Conservation (phyloP, 1,140 invertebrate species). For the Ruditapes philippinarum region DNA sequence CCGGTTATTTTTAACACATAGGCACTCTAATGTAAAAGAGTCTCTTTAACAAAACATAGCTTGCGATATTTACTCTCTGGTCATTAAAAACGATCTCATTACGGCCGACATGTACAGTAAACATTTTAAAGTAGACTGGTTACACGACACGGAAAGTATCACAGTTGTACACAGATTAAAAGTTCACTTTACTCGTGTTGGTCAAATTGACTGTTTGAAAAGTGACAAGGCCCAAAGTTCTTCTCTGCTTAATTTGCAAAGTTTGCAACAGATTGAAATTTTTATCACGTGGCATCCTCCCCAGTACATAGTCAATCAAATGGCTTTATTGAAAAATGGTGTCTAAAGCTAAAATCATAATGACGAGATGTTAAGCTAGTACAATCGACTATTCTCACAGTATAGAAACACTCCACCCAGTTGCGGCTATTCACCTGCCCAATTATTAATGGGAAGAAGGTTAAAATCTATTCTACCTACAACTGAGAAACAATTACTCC, state of each 20-base stretch:
- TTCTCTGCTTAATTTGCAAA: neutral
- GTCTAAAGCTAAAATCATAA: neutral
- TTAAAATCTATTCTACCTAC: neutral
- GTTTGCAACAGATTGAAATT: conserved; percentile 10
- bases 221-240: conserved; percentile 46
- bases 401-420: neutral
- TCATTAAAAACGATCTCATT: conserved; percentile 68
- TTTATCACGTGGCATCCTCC: neutral
- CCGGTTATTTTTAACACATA: conserved; percentile 6
- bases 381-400: neutral
- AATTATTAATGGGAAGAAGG: neutral
- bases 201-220: neutral
- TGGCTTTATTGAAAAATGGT: neutral
- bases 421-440: neutral
- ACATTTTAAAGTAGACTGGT: conserved; percentile 10
- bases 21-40: conserved; percentile 38
- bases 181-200: neutral
- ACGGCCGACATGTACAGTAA: conserved; percentile 37
- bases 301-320: neutral
- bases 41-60: conserved; percentile 38
- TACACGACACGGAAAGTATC: neutral
- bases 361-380: neutral
- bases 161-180: neutral
- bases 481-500: neutral
- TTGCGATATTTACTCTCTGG: conserved; percentile 72